Evolutionary conservation across 1,140 invertebrate genomes (phyloP), one percentile per base, ranked within the genome.

Genomic region (Littorina saxatilis): DNA sequence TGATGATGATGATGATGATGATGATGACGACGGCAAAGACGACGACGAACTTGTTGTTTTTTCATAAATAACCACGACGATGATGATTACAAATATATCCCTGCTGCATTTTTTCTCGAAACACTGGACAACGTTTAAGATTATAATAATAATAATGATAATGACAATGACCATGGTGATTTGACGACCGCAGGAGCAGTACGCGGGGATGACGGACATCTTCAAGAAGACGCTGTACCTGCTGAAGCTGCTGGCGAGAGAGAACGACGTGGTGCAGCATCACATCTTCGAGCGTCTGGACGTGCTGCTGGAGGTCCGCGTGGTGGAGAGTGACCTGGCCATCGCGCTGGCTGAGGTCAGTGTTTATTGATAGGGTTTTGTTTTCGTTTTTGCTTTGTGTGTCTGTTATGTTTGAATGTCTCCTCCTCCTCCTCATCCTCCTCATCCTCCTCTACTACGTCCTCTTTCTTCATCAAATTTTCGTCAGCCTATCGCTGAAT

Each of bases 271-370:
- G 27, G 92, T 92, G 2, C 92, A 92, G 82, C 85, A 84, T 52
- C 88, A 91, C 81, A 88, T 92, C 73, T 92, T 92, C 85, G 92
- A 92, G 58, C 61, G 90, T 43, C 85, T 92, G 50, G 92, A 92
- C 80, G 83, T 88, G 11, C 82, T 92, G 20, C 86, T 92, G 37
- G 90, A 90, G 43, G 91, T 92, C 20, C 83, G 90, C 50, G 88
- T 91, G 15, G 92, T 91, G 5, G 90, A 92, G 80, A 89, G 89
- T 15, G 90, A 92, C 68, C 82, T 92, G 23, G 91, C 92, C 37
- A 85, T 92, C 70, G 90, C 91, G 29, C 81, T 92, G 2, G 91
- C 90, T 79, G 92, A 92, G 90, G 92, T 92, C 74, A 32, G 80
- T 70, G 52, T 4, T 29, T 27, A 1, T 15, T n/a, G 55, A 11